These are phyloP conservation scores for Macropodus opercularis DNA, from an alignment of 2,797 vertebrate genomes.

Conservation along the genomic window DNA sequence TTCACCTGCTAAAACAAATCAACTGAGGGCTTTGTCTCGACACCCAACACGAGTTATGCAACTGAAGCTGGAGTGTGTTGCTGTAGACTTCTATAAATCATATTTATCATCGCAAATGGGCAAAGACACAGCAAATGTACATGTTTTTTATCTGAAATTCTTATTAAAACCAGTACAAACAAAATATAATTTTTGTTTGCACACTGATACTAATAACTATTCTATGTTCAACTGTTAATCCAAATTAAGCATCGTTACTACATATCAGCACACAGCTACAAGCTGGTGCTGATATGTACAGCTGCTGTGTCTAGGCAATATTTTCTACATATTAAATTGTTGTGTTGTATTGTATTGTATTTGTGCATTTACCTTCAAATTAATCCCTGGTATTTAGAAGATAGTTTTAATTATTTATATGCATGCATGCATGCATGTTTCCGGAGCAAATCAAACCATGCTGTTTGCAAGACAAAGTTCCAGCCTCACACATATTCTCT, in stretches of 20 bases:
- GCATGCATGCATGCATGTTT: not conserved
- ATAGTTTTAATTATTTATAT: not conserved
- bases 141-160: not conserved
- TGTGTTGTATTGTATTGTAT: not conserved
- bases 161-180: not conserved
- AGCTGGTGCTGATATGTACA: no score
- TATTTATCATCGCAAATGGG: not conserved
- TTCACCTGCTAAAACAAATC: not conserved
- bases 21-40: not conserved
- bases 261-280: no score
- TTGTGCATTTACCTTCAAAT: slow-evolving; percentile 1
- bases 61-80: no score
- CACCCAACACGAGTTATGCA: not conserved
- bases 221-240: slow-evolving; percentile 61
- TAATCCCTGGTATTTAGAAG: no score
- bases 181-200: not conserved
- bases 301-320: no score
- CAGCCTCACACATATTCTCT: not conserved
- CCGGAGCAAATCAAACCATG: not conserved
- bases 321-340: slow-evolving; percentile 14
- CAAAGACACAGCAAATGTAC: not conserved
- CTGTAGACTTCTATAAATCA: not conserved
- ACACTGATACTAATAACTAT: slow-evolving; percentile 37
- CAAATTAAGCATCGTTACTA: slow-evolving; percentile 65
- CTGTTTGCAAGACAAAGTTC: slow-evolving; percentile 12